Conservation (phyloP, 1,140 invertebrate species). For the Asbolus verrucosus region DNA sequence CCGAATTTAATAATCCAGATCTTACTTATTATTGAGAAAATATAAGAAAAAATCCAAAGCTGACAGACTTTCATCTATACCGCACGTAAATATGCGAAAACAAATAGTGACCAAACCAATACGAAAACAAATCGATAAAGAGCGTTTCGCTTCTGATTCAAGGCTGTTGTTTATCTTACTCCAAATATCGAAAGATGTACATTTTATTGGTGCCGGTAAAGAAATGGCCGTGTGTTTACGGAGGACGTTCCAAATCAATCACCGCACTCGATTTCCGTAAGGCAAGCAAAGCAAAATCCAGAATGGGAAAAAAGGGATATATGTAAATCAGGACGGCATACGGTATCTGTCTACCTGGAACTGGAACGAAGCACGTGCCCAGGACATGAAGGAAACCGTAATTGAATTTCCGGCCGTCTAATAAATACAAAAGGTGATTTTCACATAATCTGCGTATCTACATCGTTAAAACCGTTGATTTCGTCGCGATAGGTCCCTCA, state of each 20-base stretch:
- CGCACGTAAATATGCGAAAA: neutral
- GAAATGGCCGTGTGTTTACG: neutral
- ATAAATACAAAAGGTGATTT: neutral
- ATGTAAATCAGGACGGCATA: neutral
- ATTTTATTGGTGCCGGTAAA: neutral
- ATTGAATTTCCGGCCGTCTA: neutral
- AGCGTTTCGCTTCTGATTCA: too few relatives aligned
- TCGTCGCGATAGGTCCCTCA: neutral
- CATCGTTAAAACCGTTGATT: neutral
- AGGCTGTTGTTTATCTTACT: neutral
- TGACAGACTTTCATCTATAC: too few relatives aligned
- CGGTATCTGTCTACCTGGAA: neutral
- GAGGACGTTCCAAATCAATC: neutral
- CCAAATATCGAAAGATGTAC: neutral
- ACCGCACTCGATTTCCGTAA: neutral
- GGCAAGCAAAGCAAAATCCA: neutral
- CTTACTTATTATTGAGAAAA: too few relatives aligned
- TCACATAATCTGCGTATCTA: neutral
- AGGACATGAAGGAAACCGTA: neutral
- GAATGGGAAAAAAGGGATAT: too few relatives aligned
- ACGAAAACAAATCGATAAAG: too few relatives aligned
- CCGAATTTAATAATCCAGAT: conserved; percentile 10
- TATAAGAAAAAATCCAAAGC: too few relatives aligned
- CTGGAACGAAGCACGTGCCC: too few relatives aligned
- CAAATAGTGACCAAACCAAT: too few relatives aligned